These are phyloP conservation scores for Microcebus tavaratra DNA, from an alignment of 2,113 vertebrate species.

Conservation along the genomic window DNA sequence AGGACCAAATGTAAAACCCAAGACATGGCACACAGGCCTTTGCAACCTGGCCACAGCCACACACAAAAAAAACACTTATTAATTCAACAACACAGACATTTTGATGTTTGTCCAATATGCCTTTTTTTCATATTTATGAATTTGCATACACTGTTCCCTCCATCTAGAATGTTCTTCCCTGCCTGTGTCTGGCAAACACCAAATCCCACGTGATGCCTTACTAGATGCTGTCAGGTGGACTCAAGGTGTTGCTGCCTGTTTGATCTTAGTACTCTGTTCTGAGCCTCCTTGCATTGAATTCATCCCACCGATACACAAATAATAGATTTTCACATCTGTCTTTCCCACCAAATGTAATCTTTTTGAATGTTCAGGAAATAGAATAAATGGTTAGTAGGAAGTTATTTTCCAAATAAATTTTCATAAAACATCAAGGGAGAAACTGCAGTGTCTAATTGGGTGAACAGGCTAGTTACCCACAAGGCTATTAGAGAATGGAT, in stretches of 20 bases:
- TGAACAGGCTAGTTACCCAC: not conserved
- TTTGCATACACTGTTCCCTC: not conserved
- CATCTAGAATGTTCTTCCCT: not conserved
- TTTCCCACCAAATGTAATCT: not conserved
- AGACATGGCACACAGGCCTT: not conserved
- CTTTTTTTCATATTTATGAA: not conserved
- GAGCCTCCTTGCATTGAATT: not conserved
- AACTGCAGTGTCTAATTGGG: not conserved
- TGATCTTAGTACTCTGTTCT: not conserved
- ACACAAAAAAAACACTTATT: not conserved
- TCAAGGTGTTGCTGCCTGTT: not conserved
- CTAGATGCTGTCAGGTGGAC: not conserved
- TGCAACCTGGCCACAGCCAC: not conserved
- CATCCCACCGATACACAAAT: not conserved
- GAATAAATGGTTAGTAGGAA: not conserved
- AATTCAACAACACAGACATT: not conserved
- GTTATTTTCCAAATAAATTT: constrained; percentile 30
- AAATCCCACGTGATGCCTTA: not conserved
- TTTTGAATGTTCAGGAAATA: not conserved
- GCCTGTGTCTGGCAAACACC: not conserved
- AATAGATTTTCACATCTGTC: not conserved
- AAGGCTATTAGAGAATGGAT: not conserved
- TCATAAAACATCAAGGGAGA: not conserved
- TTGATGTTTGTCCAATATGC: not conserved
- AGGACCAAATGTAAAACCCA: not conserved